A percentile compares a stretch with the other conserved stretches of the same genome.
phyloP scores from a whole-genome alignment of 2,888 invertebrate species.

The Magallana nippona region DNA sequence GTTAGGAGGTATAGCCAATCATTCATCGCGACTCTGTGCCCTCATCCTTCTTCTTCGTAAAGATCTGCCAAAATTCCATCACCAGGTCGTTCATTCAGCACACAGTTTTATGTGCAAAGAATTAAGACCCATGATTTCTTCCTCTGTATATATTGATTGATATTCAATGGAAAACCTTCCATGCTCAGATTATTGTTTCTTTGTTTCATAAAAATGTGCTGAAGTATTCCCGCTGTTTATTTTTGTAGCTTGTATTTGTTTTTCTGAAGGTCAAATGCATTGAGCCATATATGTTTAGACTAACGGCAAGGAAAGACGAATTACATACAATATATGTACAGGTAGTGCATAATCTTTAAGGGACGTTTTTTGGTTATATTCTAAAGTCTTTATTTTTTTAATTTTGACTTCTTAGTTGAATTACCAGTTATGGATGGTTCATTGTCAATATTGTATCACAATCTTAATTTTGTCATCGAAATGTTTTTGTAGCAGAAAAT shows the following conservation, averaged over 20 bases:
- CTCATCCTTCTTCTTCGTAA: constrained; percentile 6
- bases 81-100: neutral
- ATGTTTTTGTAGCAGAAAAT: too few relatives aligned
- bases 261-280: neutral
- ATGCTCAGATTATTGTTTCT: constrained; percentile 7
- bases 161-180: neutral
- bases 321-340: too few relatives aligned
- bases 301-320: too few relatives aligned
- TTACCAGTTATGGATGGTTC: too few relatives aligned
- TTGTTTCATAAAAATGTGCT: neutral
- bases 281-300: too few relatives aligned
- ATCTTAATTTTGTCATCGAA: too few relatives aligned
- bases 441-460: too few relatives aligned
- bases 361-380: too few relatives aligned
- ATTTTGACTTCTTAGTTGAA: too few relatives aligned
- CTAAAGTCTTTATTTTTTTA: too few relatives aligned
- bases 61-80: constrained; percentile 16
- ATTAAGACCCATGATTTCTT: neutral
- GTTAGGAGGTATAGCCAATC: neutral
- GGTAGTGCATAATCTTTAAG: too few relatives aligned
- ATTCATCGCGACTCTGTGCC: neutral
- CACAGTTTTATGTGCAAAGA: neutral
- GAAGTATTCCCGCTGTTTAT: neutral
- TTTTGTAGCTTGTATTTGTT: neutral
- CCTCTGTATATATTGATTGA: neutral